Evolutionary conservation across 1,140 invertebrate species (phyloP).

Genomic region (Drosophila willistoni): DNA sequence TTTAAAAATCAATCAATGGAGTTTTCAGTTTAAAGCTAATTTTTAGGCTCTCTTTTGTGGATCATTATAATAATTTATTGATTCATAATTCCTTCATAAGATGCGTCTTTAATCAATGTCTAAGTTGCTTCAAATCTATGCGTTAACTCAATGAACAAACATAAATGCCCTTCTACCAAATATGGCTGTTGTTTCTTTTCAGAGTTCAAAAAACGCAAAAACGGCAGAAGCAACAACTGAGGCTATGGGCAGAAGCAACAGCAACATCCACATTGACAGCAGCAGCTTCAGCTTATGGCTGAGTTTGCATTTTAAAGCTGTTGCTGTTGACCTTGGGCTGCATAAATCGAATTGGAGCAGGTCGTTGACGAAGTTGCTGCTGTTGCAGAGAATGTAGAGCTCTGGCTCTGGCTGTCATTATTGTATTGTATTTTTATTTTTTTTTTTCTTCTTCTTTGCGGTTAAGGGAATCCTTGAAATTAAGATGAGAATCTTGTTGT

Average conservation of each 20-base stretch:
- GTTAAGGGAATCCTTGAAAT: constrained; percentile 62
- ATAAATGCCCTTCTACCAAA: not conserved
- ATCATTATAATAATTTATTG: no score
- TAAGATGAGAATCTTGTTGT: constrained; percentile 1
- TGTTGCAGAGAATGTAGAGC: constrained; percentile 27
- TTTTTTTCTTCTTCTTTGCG: constrained; percentile 21
- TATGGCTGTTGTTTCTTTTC: not conserved
- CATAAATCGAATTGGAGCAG: constrained; percentile 79
- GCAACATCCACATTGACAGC: not conserved
- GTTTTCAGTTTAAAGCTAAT: no score
- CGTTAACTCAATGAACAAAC: constrained; percentile 21
- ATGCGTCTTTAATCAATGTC: no score
- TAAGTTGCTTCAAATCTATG: constrained; percentile 7
- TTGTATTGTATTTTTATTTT: constrained; percentile 20
- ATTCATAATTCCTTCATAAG: no score
- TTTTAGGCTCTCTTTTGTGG: no score
- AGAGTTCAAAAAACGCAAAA: constrained; percentile 51
- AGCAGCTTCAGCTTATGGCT: constrained; percentile 27
- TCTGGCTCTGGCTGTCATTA: constrained; percentile 43
- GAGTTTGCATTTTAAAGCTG: constrained; percentile 75
- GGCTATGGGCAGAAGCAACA: constrained; percentile 11
- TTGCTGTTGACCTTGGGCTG: constrained; percentile 73
- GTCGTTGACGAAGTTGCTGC: constrained; percentile 63
- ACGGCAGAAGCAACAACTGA: constrained; percentile 8
- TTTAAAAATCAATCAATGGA: no score